Percentiles rank a stretch among this genome's conserved stretches.
phyloP scores from a whole-genome alignment of 30 jellyfish, hydroid and myxozoan genomes.

The Pseudorhiza aurosa region DNA sequence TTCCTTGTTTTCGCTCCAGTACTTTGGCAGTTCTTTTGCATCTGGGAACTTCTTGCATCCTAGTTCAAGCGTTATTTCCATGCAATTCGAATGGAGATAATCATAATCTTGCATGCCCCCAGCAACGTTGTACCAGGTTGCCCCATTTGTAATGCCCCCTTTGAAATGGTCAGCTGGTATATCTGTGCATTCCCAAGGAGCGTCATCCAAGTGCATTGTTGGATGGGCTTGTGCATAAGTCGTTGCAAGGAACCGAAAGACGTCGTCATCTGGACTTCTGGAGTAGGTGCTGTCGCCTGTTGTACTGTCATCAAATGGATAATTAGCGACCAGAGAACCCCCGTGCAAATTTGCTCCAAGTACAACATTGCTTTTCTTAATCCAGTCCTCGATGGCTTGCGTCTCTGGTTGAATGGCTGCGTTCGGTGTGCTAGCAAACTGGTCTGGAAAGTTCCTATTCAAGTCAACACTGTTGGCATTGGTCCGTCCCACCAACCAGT shows the following conservation, averaged over 20 bases:
- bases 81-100: slow-evolving; percentile 79
- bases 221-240: slow-evolving; percentile 89
- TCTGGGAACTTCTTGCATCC: slow-evolving; percentile 97
- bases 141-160: slow-evolving; percentile 96
- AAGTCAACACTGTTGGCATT: slow-evolving; percentile 84
- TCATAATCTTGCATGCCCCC: slow-evolving; percentile 99
- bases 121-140: slow-evolving; percentile 96
- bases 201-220: slow-evolving; percentile 91
- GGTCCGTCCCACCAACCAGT: slow-evolving; percentile 95
- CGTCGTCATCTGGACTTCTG: slow-evolving; percentile 91
- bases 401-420: slow-evolving; percentile 89
- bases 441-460: slow-evolving; percentile 97
- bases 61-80: slow-evolving; percentile 95
- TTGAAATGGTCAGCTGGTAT: slow-evolving; percentile 96
- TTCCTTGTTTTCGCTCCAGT: slow-evolving; percentile 89
- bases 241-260: slow-evolving; percentile 77
- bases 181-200: slow-evolving; percentile 97
- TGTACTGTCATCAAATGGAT: slow-evolving; percentile 90
- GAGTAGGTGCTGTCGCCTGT: slow-evolving; percentile 74
- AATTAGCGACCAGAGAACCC: slow-evolving; percentile 98
- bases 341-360: slow-evolving; percentile 97
- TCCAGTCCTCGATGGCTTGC: slow-evolving; percentile 78
- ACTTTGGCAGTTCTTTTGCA: slow-evolving; percentile 81
- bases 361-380: slow-evolving; percentile 69
- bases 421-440: slow-evolving; percentile 57